phyloP scores from a whole-genome alignment of 64 coral and sea anemone species.

The Platygyra sinensis region DNA sequence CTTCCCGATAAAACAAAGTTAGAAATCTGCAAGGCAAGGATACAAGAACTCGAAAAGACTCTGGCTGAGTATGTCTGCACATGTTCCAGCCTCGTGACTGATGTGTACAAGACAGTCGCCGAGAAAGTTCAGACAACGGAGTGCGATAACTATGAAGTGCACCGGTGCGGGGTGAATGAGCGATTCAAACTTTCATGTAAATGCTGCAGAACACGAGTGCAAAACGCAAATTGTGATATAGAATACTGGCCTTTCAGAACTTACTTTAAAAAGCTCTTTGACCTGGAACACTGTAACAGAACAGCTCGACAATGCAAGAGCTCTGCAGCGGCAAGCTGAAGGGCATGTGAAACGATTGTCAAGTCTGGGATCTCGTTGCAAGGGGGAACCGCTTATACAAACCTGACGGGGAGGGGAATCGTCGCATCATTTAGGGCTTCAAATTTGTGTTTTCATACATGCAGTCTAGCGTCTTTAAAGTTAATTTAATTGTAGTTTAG shows the following conservation, averaged over 20 bases:
- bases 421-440: no score
- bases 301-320: constrained; percentile 33
- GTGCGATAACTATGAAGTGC: constrained; percentile 49
- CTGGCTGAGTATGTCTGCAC: constrained; percentile 54
- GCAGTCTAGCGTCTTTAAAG: no score
- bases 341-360: background rate
- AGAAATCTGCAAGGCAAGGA: constrained; percentile 41
- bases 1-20: constrained; percentile 48
- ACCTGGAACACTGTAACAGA: constrained; percentile 54
- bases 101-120: constrained; percentile 43
- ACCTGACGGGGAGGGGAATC: no score
- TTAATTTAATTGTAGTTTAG: no score
- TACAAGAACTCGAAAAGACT: constrained; percentile 57
- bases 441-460: no score
- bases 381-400: no score
- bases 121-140: constrained; percentile 4
- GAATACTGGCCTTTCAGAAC: constrained; percentile 29
- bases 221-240: constrained; percentile 24
- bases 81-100: constrained; percentile 31
- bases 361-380: background rate
- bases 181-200: constrained; percentile 57
- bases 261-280: constrained; percentile 60
- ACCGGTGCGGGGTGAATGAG: background rate
- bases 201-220: constrained; percentile 56
- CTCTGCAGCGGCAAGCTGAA: background rate